Evolutionary conservation across 2,888 invertebrate genomes (phyloP), one percentile per base, ranked within the genome.

Genomic region (Diadromus collaris): DNA sequence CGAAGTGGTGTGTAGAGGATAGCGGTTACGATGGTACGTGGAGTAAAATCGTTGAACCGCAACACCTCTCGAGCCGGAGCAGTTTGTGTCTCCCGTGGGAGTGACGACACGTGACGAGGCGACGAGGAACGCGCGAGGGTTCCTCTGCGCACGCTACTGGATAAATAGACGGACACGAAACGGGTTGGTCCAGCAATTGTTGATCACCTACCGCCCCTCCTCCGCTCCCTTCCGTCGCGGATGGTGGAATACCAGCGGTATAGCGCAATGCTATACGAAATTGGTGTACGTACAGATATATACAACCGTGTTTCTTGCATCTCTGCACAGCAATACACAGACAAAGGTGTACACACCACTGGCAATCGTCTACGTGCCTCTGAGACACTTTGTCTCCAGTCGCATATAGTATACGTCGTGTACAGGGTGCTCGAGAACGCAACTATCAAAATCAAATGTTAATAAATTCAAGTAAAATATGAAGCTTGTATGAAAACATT

Each of bases 121-220:
- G 68, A 72, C 68, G 79, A 76, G 63, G 48, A 48, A 67, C 63
- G 38, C 63, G 63, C 34, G 13, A 69, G 71, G 41, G 46, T 32
- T 61, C 65, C 46, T 71, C 63, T 34, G 67, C 68, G 72, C 48
- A 64, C 60, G 72, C 76, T 19, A 51, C 60, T 76, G 76, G 65
- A 78, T 78, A 76, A 80, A 80, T 76, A 78, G 76, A 68, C 76
- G 54, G 73, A 81, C 81, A 80, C 69, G 80, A 68, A 81, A 81
- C 67, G 80, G 81, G 81, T 75, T 68, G 80, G 76, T 79, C 75
- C 75, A 41, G 69, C 75, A 81, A 74, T 81, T 79, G 79, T 81
- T 79, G 76, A 79, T 76, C 67, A 68, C 61, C 63, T 21, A 54
- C 34, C 58, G 21, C 60, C 32, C 58, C 41, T 13, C 34, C 13